phyloP scores from a whole-genome alignment of 1,140 invertebrate genomes.

The Drosophila rhopaloa region DNA sequence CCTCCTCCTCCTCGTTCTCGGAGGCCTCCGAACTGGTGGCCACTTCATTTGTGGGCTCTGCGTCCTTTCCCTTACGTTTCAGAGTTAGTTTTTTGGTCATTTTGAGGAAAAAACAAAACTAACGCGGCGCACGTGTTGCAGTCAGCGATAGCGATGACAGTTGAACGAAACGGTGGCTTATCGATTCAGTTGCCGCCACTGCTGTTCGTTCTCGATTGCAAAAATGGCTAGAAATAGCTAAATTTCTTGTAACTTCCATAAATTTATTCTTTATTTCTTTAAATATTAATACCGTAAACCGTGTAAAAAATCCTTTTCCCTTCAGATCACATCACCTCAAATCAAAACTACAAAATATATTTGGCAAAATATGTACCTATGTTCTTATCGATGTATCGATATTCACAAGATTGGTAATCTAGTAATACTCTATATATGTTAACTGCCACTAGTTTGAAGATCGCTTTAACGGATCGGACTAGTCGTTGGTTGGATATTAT shows the following conservation, averaged over 20 bases:
- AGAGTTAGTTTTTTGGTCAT: constrained; percentile 64
- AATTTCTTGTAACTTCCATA: background rate
- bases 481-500: too few relatives aligned
- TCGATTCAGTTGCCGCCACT: constrained; percentile 1
- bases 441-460: too few relatives aligned
- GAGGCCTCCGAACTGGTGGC: constrained; percentile 50
- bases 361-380: too few relatives aligned
- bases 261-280: too few relatives aligned
- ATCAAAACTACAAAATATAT: too few relatives aligned
- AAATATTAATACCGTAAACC: too few relatives aligned
- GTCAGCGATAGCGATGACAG: constrained; percentile 50
- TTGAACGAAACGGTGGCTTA: background rate
- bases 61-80: constrained; percentile 64
- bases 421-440: too few relatives aligned
- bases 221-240: background rate
- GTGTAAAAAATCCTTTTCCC: too few relatives aligned
- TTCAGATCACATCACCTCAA: too few relatives aligned
- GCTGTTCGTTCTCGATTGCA: constrained; percentile 13
- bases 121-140: constrained; percentile 74
- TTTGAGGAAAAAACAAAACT: constrained; percentile 69
- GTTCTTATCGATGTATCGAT: too few relatives aligned
- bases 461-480: too few relatives aligned
- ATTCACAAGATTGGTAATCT: too few relatives aligned
- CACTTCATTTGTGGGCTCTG: constrained; percentile 49
- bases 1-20: constrained; percentile 66